These are phyloP conservation scores for Reticulitermes speratus DNA, from an alignment of 1,140 invertebrate species.

Conservation along the genomic window DNA sequence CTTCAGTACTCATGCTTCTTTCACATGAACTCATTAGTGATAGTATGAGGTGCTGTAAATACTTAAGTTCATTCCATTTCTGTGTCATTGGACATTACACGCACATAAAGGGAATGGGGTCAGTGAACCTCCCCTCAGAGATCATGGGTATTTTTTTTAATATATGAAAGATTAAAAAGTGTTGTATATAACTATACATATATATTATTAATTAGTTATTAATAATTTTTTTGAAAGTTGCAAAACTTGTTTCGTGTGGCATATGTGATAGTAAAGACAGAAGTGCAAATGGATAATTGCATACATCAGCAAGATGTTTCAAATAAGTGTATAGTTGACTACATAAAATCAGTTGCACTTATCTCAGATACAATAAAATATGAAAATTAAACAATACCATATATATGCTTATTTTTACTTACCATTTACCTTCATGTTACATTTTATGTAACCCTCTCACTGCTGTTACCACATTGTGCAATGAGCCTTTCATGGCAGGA, in stretches of 20 bases:
- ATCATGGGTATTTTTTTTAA: conserved; percentile 15
- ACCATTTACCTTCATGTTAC: too few species aligned
- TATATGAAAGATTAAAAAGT: conserved; percentile 1
- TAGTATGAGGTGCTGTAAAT: background rate
- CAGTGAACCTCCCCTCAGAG: background rate
- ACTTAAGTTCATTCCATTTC: conserved; percentile 1
- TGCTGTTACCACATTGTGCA: too few species aligned
- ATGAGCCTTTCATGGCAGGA: too few species aligned
- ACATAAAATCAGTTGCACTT: background rate
- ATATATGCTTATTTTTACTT: background rate
- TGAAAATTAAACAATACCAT: conserved; percentile 2
- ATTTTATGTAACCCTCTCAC: too few species aligned
- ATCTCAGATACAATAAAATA: background rate
- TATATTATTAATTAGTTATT: conserved; percentile 13
- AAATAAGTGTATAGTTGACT: background rate
- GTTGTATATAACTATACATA: conserved; percentile 15
- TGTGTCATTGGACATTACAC: conserved; percentile 5
- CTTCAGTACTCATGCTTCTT: background rate
- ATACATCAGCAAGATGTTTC: background rate
- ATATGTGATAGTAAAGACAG: conserved; percentile 4
- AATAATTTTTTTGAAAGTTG: background rate
- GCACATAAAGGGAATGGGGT: background rate
- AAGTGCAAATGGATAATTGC: background rate
- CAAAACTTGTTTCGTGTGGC: background rate
- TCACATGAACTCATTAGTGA: background rate